Conservation (phyloP, 2,113 vertebrate species). For the Scolopax mira region DNA sequence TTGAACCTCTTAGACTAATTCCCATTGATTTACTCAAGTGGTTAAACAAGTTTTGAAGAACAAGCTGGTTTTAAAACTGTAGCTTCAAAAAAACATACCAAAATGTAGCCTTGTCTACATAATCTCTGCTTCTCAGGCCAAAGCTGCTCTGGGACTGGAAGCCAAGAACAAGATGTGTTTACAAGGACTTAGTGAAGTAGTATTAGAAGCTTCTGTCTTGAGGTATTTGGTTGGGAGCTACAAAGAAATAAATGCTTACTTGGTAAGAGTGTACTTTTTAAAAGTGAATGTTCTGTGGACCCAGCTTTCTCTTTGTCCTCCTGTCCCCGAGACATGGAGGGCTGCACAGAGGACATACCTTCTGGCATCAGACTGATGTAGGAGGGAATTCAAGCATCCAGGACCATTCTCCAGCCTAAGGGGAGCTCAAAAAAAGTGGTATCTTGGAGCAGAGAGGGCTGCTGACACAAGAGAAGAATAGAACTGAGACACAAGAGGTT, state of each 20-base stretch:
- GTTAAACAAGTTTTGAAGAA: background rate
- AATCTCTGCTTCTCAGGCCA: background rate
- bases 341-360: background rate
- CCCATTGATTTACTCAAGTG: background rate
- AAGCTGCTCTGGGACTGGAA: background rate
- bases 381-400: background rate
- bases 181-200: background rate
- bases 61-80: background rate
- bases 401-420: background rate
- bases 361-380: background rate
- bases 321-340: background rate
- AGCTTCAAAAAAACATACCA: background rate
- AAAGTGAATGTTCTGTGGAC: background rate
- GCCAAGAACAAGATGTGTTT: background rate
- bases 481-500: background rate
- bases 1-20: background rate
- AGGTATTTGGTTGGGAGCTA: fast-evolving
- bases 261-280: background rate
- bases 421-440: background rate
- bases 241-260: background rate
- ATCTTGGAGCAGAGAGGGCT: background rate
- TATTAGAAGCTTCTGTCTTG: background rate
- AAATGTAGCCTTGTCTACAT: background rate
- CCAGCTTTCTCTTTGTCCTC: background rate
- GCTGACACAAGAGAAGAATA: too few relatives aligned